These are phyloP conservation scores for Ondatra zibethicus DNA, from an alignment of 2,113 vertebrate genomes.

Conservation along the genomic window DNA sequence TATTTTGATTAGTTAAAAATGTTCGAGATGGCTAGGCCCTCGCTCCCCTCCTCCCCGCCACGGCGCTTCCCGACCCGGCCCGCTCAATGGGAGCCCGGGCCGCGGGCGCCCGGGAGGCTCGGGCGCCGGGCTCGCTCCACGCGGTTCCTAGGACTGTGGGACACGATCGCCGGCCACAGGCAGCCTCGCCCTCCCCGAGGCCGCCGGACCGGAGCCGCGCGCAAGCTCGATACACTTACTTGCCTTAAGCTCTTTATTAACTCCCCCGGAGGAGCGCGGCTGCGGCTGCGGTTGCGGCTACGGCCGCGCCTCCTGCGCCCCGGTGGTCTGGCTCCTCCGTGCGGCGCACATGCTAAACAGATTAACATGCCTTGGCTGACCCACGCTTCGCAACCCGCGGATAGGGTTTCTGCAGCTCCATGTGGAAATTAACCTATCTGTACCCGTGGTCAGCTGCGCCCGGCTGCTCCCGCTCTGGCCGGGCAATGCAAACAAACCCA, in stretches of 20 bases:
- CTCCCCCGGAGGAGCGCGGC: slow-evolving; percentile 82
- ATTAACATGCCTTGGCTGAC: slow-evolving; percentile 93
- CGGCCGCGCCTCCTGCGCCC: slow-evolving; percentile 86
- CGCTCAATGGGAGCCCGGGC: neutral
- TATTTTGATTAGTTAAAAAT: slow-evolving; percentile 89
- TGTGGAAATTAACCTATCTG: slow-evolving; percentile 92
- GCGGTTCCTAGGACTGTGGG: neutral
- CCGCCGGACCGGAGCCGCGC: slow-evolving; percentile 40
- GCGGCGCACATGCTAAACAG: slow-evolving; percentile 95
- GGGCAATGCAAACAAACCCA: slow-evolving; percentile 90
- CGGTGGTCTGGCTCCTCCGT: slow-evolving; percentile 89
- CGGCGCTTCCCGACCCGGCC: slow-evolving; percentile 29
- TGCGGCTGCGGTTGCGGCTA: slow-evolving; percentile 78
- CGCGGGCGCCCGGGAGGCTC: neutral
- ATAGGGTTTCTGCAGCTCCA: slow-evolving; percentile 91
- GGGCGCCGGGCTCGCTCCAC: neutral
- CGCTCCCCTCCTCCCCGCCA: slow-evolving; percentile 31
- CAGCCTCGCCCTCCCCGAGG: slow-evolving; percentile 15
- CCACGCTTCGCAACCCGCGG: slow-evolving; percentile 88
- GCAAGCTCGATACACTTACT: slow-evolving; percentile 79
- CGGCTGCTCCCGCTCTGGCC: slow-evolving; percentile 85
- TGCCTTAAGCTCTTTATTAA: slow-evolving; percentile 86
- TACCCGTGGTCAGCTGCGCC: slow-evolving; percentile 88
- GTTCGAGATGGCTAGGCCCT: slow-evolving; percentile 82
- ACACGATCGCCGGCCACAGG: neutral